Conservation (phyloP, 2,113 vertebrate genomes). For the Melanocharis versteri region DNA sequence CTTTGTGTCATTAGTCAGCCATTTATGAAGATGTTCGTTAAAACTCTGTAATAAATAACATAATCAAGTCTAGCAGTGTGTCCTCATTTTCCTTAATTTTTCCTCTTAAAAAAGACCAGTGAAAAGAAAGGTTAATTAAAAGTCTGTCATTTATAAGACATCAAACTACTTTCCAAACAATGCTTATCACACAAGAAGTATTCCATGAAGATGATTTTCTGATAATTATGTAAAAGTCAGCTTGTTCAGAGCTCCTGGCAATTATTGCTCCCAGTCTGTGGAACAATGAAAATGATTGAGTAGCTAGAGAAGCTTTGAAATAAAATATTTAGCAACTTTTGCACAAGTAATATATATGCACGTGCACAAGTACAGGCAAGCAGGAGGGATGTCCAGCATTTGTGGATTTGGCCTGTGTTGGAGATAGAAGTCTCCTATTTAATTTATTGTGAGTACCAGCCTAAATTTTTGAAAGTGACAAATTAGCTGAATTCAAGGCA, state of each 20-base stretch:
- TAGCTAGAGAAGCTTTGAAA: background rate
- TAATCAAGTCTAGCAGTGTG: background rate
- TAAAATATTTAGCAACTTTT: background rate
- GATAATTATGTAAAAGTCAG: background rate
- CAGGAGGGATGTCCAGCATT: background rate
- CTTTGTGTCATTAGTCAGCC: background rate
- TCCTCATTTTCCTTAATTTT: background rate
- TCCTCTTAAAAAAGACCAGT: background rate
- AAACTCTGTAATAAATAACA: conserved; percentile 12
- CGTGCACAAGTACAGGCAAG: background rate
- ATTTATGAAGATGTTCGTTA: background rate
- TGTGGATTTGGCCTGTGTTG: background rate
- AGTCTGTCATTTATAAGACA: background rate
- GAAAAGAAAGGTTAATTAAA: background rate
- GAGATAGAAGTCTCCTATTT: background rate
- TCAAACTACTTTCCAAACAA: conserved; percentile 24
- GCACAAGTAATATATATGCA: background rate
- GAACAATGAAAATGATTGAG: background rate
- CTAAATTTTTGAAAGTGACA: background rate
- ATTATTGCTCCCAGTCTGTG: background rate
- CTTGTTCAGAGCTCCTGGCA: background rate
- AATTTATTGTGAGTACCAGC: background rate
- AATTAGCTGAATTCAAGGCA: background rate
- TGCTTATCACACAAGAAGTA: conserved; percentile 20
- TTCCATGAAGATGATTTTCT: background rate